Base-by-base conservation (phyloP, 2,888 invertebrate genomes). In the Scotopteryx bipunctaria region DNA sequence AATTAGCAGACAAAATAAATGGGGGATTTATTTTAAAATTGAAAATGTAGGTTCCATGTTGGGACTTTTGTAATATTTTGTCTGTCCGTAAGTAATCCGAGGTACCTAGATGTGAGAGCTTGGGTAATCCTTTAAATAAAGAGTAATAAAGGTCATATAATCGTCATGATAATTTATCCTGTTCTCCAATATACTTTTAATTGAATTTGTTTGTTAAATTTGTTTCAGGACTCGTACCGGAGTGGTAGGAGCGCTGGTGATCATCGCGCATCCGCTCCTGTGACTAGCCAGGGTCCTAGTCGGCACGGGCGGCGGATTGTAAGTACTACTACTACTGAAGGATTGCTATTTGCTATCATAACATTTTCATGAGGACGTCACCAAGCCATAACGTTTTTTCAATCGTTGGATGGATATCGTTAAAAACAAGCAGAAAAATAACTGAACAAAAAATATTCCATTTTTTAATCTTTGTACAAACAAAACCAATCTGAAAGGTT, bases 221-320 rank as follows among this genome's bases (percentile, higher is more conserved):
- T 78, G 74, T 85, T 86, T 2, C 81, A 89, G 89, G 64, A 69
- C 84, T 51, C 86, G 86, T 60, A 83, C 82, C 59, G 89, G 89
- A 64, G 81, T 89, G 76, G 73, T 88, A 85, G 89, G 89, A 62
- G 88, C 73, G 55, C 76, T 89, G 66, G 76, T 81, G 66, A 73
- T 83, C 59, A 72, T 87, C 57, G 77, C 80, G 65, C 82, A 85
- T 40, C 87, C 89, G 62, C 81, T 87, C 73, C 87, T 89, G 82
- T 89, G 89, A 90, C 89, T 89, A 89, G 86, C 83, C 73, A 81
- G 87, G 74, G 74, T 76, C 49, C 76, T 86, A 62, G 82, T 82
- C 82, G 89, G 87, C 66, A 90, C 89, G 89, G 89, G 85, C 66
- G 87, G 86, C 86, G 88, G 87, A 87, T 81, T 89, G 89, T 89